A percentile compares a stretch with the other conserved stretches of the same genome.
Conservation (phyloP, 2,888 invertebrate species). For the Alsophila aescularia region DNA sequence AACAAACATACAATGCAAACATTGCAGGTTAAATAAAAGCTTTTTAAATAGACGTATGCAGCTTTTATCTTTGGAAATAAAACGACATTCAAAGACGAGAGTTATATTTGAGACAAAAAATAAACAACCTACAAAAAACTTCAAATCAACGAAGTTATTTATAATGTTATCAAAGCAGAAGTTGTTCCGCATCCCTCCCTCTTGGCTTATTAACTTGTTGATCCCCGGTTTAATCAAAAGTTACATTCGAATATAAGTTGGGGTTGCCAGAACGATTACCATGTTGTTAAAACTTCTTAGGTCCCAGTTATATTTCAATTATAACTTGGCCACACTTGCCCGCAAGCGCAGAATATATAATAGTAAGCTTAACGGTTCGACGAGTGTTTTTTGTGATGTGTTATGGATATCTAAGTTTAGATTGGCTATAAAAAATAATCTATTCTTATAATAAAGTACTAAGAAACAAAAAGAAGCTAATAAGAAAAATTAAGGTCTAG, state of each 20-base stretch:
- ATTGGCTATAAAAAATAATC: too few relatives aligned
- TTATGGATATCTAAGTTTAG: too few relatives aligned
- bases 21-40: too few relatives aligned
- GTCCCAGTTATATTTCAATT: slow-evolving; percentile 52
- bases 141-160: background rate
- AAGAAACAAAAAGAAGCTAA: too few relatives aligned
- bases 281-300: slow-evolving; percentile 39
- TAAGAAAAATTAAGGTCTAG: too few relatives aligned
- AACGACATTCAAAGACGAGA: too few relatives aligned
- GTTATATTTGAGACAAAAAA: background rate
- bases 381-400: background rate
- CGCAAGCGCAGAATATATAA: too few relatives aligned
- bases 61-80: too few relatives aligned
- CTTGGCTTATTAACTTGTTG: slow-evolving; percentile 33
- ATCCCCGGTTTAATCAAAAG: slow-evolving; percentile 35
- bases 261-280: slow-evolving; percentile 33
- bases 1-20: too few relatives aligned
- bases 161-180: slow-evolving; percentile 13
- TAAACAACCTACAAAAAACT: slow-evolving; percentile 1
- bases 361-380: background rate
- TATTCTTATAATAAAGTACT: too few relatives aligned
- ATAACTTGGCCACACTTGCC: slow-evolving; percentile 43
- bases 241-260: slow-evolving; percentile 25
- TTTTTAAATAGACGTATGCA: too few relatives aligned
- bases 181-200: slow-evolving; percentile 8